These are phyloP conservation scores for Rhabdornis inornatus DNA, from an alignment of 2,113 vertebrate species.

Conservation along the genomic window DNA sequence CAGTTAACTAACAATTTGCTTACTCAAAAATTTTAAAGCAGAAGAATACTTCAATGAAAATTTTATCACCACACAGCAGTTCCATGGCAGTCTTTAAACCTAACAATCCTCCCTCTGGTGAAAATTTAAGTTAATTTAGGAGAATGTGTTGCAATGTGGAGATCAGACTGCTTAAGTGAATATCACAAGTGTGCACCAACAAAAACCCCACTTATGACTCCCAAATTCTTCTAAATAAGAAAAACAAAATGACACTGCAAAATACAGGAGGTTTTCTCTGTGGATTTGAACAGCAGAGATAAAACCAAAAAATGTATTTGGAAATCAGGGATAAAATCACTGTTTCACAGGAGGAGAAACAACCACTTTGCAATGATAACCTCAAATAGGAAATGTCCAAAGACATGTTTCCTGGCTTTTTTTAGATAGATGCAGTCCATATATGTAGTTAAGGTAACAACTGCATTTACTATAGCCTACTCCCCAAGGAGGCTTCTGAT, in stretches of 20 bases:
- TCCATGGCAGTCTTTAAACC: background rate
- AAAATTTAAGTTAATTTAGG: background rate
- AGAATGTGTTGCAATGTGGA: background rate
- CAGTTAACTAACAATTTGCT: background rate
- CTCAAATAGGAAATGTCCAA: background rate
- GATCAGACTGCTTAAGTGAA: background rate
- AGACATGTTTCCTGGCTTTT: background rate
- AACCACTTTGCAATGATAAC: background rate
- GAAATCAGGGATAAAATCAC: background rate
- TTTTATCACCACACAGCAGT: background rate
- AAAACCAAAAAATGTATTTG: background rate
- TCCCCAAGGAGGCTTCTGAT: background rate
- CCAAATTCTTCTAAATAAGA: background rate
- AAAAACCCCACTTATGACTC: background rate
- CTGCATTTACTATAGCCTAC: background rate
- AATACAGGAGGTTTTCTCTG: background rate
- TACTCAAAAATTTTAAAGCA: background rate
- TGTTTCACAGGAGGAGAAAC: background rate
- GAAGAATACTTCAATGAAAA: background rate
- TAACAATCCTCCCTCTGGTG: background rate
- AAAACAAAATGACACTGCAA: background rate
- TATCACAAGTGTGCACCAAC: rapidly evolving
- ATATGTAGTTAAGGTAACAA: background rate
- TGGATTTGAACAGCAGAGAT: background rate
- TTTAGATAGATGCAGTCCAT: background rate